Percentiles rank a stretch among this genome's conserved stretches.
Conservation (phyloP, 1,140 invertebrate species). For the Diachasmimorpha longicaudata region DNA sequence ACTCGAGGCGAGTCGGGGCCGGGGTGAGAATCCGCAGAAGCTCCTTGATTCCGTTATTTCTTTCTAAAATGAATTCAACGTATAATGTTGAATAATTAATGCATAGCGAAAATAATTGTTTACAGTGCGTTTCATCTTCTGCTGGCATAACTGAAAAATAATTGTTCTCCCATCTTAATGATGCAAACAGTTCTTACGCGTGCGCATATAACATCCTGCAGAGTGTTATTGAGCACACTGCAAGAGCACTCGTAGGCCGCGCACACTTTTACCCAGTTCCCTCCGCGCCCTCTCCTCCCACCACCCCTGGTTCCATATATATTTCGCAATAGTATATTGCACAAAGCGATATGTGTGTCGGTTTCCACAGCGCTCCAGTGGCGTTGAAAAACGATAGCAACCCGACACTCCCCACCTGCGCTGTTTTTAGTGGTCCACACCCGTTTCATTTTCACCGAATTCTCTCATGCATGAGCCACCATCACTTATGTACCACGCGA, state of each 20-base stretch:
- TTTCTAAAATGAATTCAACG: not conserved
- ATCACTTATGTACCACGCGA: not conserved
- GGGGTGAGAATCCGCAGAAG: not conserved
- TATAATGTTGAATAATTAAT: too few relatives aligned
- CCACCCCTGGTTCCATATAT: not conserved
- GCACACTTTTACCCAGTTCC: not conserved
- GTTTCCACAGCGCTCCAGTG: slow-evolving; percentile 16
- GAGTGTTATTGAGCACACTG: not conserved
- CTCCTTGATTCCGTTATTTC: not conserved
- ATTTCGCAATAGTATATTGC: slow-evolving; percentile 17
- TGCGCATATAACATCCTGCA: not conserved
- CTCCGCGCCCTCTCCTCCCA: not conserved
- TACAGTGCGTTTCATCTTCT: too few relatives aligned
- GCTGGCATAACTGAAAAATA: not conserved
- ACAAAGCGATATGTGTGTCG: slow-evolving; percentile 26
- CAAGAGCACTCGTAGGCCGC: not conserved
- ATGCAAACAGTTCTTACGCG: not conserved
- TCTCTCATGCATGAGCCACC: not conserved
- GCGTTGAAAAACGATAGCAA: slow-evolving; percentile 28
- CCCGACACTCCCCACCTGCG: not conserved
- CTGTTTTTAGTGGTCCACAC: not conserved
- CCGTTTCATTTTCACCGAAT: not conserved
- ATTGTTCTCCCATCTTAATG: not conserved
- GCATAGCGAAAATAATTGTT: too few relatives aligned
- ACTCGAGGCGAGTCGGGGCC: slow-evolving; percentile 13